These are phyloP conservation scores for Heliconius aoede DNA, from an alignment of 2,888 invertebrate genomes.

Conservation along the genomic window DNA sequence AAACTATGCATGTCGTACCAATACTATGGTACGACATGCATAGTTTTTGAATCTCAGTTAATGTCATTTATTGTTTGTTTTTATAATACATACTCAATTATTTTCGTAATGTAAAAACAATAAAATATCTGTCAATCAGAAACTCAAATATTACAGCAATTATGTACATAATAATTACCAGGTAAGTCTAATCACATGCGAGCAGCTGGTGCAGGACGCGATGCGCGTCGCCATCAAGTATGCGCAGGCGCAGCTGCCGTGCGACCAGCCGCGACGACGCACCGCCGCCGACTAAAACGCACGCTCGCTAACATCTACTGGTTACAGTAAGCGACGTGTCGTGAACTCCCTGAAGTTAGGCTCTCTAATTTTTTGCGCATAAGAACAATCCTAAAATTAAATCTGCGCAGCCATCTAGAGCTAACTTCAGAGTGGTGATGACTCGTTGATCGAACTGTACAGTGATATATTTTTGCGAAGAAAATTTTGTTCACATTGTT, in stretches of 20 bases:
- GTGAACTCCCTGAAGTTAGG: no score
- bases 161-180: conserved; percentile 46
- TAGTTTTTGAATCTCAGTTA: no score
- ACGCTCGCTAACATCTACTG: neutral
- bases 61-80: no score
- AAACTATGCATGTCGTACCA: no score
- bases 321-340: neutral
- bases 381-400: no score
- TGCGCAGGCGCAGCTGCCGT: conserved; percentile 61
- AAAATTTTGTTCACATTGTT: no score
- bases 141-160: no score
- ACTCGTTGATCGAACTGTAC: neutral
- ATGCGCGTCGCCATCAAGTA: conserved; percentile 83
- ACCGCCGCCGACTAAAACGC: conserved; percentile 4
- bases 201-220: conserved; percentile 85
- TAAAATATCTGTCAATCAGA: no score
- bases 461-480: neutral
- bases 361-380: no score
- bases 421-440: neutral
- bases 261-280: neutral
- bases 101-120: no score
- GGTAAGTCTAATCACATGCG: conserved; percentile 83
- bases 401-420: neutral
- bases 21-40: no score
- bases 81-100: no score